These are phyloP conservation scores for Eulemur rubriventer DNA, from an alignment of 2,797 vertebrate species.

Conservation along the genomic window DNA sequence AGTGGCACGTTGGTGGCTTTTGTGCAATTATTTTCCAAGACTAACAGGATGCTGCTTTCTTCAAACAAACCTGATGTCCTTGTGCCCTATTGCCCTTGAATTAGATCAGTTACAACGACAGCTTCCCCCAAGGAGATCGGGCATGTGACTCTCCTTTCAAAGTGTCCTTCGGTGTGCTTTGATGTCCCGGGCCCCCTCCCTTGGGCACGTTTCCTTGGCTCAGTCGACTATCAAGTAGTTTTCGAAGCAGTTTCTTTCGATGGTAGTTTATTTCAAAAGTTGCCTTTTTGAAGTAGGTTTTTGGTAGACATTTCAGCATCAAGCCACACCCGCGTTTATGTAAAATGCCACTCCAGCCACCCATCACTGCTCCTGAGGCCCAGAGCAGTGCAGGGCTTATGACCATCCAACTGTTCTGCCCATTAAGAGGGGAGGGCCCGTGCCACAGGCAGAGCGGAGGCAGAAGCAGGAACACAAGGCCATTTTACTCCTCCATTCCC, in stretches of 20 bases:
- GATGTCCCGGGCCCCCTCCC: not conserved
- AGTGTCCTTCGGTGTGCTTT: constrained; percentile 15
- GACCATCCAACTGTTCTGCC: not conserved
- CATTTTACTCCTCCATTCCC: rapidly evolving
- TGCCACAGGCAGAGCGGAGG: not conserved
- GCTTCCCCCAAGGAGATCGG: constrained; percentile 13
- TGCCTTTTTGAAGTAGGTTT: not conserved
- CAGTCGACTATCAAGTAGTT: not conserved
- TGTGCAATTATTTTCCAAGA: constrained; percentile 39
- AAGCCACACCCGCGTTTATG: not conserved
- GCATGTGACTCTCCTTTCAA: not conserved
- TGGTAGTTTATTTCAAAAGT: not conserved
- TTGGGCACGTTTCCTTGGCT: not conserved
- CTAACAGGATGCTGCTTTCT: constrained; percentile 45
- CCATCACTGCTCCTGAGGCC: not conserved
- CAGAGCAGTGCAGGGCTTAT: not conserved
- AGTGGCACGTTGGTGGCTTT: not conserved
- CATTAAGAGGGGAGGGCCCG: rapidly evolving
- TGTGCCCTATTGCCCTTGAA: not conserved
- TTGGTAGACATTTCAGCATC: not conserved
- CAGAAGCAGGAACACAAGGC: rapidly evolving
- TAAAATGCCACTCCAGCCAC: not conserved
- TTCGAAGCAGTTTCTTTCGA: not conserved
- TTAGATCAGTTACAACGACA: constrained; percentile 46
- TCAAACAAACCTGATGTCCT: constrained; percentile 66